Conservation (phyloP, 1,140 invertebrate genomes). For the Drosophila nigromelanica region DNA sequence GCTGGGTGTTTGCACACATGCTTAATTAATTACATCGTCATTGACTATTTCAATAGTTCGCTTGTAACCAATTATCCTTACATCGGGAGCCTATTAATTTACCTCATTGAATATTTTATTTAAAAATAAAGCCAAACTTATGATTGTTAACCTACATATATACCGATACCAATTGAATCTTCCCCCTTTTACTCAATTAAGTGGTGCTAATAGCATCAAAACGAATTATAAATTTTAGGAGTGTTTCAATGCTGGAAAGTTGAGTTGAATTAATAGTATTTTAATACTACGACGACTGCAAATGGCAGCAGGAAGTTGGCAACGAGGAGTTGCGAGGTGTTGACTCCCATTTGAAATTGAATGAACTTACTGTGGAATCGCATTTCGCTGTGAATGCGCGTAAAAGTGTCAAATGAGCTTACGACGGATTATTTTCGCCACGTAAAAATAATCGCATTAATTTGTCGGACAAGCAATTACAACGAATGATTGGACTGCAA, state of each 20-base stretch:
- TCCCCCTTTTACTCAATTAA: too few species aligned
- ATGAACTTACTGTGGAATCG: constrained; percentile 30
- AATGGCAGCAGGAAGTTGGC: not conserved
- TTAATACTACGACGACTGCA: not conserved
- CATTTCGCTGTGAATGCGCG: constrained; percentile 47
- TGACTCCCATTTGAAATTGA: constrained; percentile 9
- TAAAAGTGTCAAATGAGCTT: constrained; percentile 65
- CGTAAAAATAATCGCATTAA: constrained; percentile 70
- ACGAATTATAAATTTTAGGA: constrained; percentile 29
- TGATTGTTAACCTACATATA: too few species aligned
- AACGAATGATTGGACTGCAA: constrained; percentile 37
- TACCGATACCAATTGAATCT: too few species aligned
- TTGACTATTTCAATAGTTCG: not conserved
- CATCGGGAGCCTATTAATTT: not conserved
- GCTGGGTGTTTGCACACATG: not conserved
- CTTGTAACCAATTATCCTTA: not conserved
- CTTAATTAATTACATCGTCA: constrained; percentile 2
- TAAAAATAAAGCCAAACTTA: too few species aligned
- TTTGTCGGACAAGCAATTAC: constrained; percentile 67
- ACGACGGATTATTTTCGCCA: constrained; percentile 62
- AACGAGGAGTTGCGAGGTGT: not conserved
- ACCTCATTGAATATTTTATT: not conserved
- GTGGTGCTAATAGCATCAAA: constrained; percentile 11
- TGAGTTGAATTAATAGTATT: constrained; percentile 20
- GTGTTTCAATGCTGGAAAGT: not conserved